These are phyloP conservation scores for Orchesella flavescens DNA, from an alignment of 2,888 invertebrate genomes.

Conservation along the genomic window DNA sequence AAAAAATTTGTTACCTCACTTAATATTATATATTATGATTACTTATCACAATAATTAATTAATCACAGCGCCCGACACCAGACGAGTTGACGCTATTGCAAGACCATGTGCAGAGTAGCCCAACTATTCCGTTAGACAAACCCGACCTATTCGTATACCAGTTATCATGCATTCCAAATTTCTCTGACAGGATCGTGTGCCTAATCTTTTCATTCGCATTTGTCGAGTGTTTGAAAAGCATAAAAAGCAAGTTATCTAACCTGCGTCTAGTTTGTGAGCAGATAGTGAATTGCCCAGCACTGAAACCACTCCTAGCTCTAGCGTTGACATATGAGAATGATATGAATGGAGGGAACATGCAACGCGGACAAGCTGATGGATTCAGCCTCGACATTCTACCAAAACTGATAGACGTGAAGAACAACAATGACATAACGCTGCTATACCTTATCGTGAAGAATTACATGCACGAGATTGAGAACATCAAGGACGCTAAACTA, in stretches of 20 bases:
- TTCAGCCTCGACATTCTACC: constrained; percentile 94
- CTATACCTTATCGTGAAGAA: constrained; percentile 91
- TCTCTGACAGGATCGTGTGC: constrained; percentile 92
- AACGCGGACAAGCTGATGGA: constrained; percentile 95
- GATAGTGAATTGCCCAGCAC: constrained; percentile 82
- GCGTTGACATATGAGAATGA: constrained; percentile 95
- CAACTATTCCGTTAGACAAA: constrained; percentile 87
- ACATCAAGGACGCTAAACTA: constrained; percentile 77
- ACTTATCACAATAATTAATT: too few species aligned
- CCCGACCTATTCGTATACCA: constrained; percentile 94
- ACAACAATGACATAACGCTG: constrained; percentile 82
- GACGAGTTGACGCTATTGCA: constrained; percentile 87
- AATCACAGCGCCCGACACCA: too few species aligned
- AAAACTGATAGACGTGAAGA: constrained; percentile 94
- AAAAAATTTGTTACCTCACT: too few species aligned
- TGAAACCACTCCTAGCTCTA: constrained; percentile 89
- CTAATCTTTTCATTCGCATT: constrained; percentile 95
- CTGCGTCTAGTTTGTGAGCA: constrained; percentile 79
- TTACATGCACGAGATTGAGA: constrained; percentile 77
- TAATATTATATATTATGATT: too few species aligned
- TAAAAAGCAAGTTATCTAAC: constrained; percentile 89
- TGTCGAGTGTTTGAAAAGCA: constrained; percentile 86
- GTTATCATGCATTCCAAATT: constrained; percentile 89
- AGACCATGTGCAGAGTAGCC: constrained; percentile 81
- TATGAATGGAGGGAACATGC: constrained; percentile 96